Conservation (phyloP, 2,888 invertebrate species). For the Eupithecia vulgata region DNA sequence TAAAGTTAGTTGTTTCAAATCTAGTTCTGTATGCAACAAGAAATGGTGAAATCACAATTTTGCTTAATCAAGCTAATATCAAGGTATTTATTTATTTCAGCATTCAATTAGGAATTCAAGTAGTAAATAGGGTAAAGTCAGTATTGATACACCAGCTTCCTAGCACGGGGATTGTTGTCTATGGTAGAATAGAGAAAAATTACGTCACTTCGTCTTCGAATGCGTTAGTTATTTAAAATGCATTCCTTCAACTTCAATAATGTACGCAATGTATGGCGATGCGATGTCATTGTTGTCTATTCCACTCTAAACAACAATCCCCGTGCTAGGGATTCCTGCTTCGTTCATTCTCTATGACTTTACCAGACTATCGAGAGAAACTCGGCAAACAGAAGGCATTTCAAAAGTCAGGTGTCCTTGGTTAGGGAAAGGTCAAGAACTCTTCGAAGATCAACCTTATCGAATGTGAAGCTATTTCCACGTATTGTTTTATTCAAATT, state of each 20-base stretch:
- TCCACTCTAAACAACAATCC: too few species aligned
- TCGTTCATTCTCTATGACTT: background rate
- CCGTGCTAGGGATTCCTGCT: background rate
- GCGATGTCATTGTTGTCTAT: too few species aligned
- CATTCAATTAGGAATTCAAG: background rate
- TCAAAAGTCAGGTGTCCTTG: background rate
- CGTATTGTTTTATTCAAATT: background rate
- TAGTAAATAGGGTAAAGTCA: background rate
- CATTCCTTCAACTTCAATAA: too few species aligned
- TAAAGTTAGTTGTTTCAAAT: background rate
- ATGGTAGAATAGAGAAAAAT: too few species aligned
- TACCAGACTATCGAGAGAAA: background rate
- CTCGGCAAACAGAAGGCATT: background rate
- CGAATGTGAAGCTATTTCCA: background rate
- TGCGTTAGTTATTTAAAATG: too few species aligned
- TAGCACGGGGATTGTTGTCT: too few species aligned
- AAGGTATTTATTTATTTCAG: too few species aligned
- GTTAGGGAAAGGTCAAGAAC: background rate
- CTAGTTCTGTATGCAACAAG: conserved; percentile 7
- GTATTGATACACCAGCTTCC: too few species aligned
- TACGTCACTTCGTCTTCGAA: too few species aligned
- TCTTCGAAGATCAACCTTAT: background rate
- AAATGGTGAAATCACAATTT: conserved; percentile 2
- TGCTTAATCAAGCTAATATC: background rate
- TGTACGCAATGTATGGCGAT: too few species aligned